Base-by-base conservation (phyloP, 1,140 invertebrate species). In the Hormaphis cornu region DNA sequence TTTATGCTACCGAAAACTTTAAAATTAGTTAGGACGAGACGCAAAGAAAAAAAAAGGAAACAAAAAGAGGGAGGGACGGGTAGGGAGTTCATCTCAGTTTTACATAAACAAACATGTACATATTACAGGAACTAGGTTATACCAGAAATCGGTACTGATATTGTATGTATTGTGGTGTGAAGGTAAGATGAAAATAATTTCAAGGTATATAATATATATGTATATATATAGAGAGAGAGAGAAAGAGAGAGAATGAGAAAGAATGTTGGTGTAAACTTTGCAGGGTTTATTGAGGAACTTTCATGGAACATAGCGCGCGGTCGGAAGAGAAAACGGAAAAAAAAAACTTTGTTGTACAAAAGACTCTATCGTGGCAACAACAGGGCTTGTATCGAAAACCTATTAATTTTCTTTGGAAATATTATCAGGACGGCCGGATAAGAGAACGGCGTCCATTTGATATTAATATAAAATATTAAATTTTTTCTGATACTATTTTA, bases 231-330 rank as follows among this genome's bases (percentile, higher is more conserved):
- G 24, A 53, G 30, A 18, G 33, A 20, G 33, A 4, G 18, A 58
- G 33, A 24, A 6, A 14, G 24, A 26, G 3, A 30, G 18, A 58
- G n/a, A 37, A 10, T 18, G 28, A 48, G 44, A 66, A 30, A 50
- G 44, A 58, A 40, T 58, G 50, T 48, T 20, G 42, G 61, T 66
- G 61, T 46, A 66, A 66, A 50, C 61, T 66, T 48, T 20, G n/a
- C n/a, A n/a, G 44, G 28, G 61, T 66, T 66, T 66, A 66, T 66
- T 48, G 61, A 66, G 44, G 61, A 66, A 66, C 61, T 66, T 66
- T 66, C 61, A 33, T 50, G 50, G 61, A 20, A n/a, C 58, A 14
- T 18, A 6, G 18, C n/a, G 14, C 10, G 10, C 14, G 24, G 1
- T 7, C 10, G 24, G 5, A 35, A 44, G 40, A n/a, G 42, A 46